Conservation (phyloP, 2,797 vertebrate genomes). For the Enteromius trimaculatus region DNA sequence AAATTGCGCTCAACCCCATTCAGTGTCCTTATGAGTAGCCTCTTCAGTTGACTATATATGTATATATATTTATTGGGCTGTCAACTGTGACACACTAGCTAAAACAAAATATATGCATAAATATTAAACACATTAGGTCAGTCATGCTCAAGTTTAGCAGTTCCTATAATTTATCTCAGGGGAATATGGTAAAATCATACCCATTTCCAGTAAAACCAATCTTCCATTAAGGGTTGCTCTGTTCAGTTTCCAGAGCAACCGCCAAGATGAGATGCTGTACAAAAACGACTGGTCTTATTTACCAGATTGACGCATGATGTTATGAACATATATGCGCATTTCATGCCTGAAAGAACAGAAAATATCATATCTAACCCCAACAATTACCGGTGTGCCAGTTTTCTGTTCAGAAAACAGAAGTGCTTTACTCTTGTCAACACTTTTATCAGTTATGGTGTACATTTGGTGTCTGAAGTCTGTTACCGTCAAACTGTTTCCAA, state of each 20-base stretch:
- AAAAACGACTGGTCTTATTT: neutral
- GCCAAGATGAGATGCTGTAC: neutral
- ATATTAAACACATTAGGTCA: neutral
- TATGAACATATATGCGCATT: conserved; percentile 11
- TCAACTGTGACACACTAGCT: neutral
- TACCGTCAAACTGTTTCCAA: too few species aligned
- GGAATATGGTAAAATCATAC: neutral
- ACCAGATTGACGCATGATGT: conserved; percentile 5
- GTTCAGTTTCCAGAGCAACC: conserved; percentile 44
- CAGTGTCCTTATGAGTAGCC: neutral
- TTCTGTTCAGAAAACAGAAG: neutral
- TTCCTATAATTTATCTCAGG: neutral
- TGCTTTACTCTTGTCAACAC: neutral
- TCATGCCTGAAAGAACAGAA: neutral
- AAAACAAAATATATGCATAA: neutral
- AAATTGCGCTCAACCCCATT: conserved; percentile 16
- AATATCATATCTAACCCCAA: neutral
- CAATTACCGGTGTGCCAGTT: neutral
- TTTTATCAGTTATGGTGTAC: neutral
- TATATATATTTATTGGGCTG: neutral
- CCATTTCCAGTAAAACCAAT: conserved; percentile 5
- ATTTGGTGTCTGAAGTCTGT: too few species aligned
- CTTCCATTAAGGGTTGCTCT: conserved; percentile 6
- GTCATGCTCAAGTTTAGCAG: neutral
- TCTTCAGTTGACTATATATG: too few species aligned